Base-by-base conservation (phyloP, 2,113 vertebrate genomes). In the Eretmochelys imbricata region DNA sequence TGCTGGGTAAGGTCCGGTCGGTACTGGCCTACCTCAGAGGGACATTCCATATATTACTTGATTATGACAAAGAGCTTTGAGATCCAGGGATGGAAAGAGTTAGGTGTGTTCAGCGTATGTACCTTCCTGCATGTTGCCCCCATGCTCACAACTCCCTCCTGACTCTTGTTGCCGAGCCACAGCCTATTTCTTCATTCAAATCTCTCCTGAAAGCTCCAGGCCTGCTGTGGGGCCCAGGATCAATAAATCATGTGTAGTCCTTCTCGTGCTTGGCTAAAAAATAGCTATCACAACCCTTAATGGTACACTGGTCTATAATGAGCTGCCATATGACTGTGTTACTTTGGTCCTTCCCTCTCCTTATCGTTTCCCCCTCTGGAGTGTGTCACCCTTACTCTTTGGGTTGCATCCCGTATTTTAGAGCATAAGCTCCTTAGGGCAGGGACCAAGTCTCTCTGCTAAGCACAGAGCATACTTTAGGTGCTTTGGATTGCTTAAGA, bases 221-320 rank as follows among this genome's bases (percentile, higher is more conserved):
- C 38, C 38, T 46, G n/a, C 24, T 25, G 72, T 46, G 24, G 53
- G n/a, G n/a, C 42, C 25, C 24, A 46, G 42, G 38, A 29, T 48
- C 27, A 72, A 14, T 48, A 27, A 27, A 13, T 48, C 42, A 48
- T 24, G 8, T 48, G 13, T 49, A 31, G 55, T 49, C 0, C 0
- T 69, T 42, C 5, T 10, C 8, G 20, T 24, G 27, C 29, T 29
- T 31, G 57, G 57, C 57, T 29, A 7, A 54, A 54, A 2, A 5
- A 12, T 10, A n/a, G 5, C 62, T 29, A 27, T 29, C 46, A 27
- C 80, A 48, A 31, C 10, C 16, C 10, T 4, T 42, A 1, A 62
- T 19, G 76, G 46, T 54, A 31, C 53, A 13, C 16, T 53, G 57
- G 62, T 27, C 87, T 29, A 1, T 11, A 57, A 27, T 12, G 57